A percentile compares a stretch with the other conserved stretches of the same genome.
These are phyloP conservation scores for Listronotus bonariensis DNA, from an alignment of 1,140 invertebrate genomes.

Conservation along the genomic window DNA sequence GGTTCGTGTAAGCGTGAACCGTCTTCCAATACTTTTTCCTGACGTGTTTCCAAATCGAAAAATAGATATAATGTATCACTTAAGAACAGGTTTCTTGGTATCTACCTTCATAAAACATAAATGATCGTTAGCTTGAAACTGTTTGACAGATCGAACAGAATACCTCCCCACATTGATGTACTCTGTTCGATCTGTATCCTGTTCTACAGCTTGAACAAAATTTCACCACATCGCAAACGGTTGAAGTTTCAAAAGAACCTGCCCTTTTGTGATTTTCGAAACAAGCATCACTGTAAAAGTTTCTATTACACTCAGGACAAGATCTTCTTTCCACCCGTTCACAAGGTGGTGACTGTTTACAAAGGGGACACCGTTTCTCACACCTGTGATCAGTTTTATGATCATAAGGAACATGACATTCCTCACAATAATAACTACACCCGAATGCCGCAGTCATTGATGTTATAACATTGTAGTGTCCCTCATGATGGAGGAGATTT, in stretches of 20 bases:
- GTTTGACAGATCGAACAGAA: slow-evolving; percentile 9
- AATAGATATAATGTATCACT: slow-evolving; percentile 16
- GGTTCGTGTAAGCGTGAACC: slow-evolving; percentile 4
- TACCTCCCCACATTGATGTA: slow-evolving; percentile 5
- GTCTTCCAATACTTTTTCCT: slow-evolving; percentile 11
- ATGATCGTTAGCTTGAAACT: slow-evolving; percentile 3
- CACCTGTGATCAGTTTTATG: not conserved
- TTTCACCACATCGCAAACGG: slow-evolving; percentile 11
- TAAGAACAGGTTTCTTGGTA: slow-evolving; percentile 1
- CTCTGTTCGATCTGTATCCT: not conserved
- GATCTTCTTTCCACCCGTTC: not conserved
- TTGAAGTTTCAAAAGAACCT: slow-evolving; percentile 2
- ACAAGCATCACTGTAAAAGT: slow-evolving; percentile 13
- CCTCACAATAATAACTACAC: not conserved
- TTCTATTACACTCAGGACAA: slow-evolving; percentile 16
- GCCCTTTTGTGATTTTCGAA: slow-evolving; percentile 18
- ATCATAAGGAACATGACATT: slow-evolving; percentile 9
- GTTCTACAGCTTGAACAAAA: not conserved
- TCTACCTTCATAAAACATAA: slow-evolving; percentile 23
- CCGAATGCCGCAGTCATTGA: no score
- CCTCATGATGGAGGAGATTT: no score
- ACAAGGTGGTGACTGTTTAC: not conserved
- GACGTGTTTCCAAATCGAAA: slow-evolving; percentile 25
- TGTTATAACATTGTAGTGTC: no score
- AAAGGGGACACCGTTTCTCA: slow-evolving; percentile 1